Percentiles rank a stretch among this genome's conserved stretches.
Conservation (phyloP, 1,140 invertebrate species). For the Acromyrmex charruanus region DNA sequence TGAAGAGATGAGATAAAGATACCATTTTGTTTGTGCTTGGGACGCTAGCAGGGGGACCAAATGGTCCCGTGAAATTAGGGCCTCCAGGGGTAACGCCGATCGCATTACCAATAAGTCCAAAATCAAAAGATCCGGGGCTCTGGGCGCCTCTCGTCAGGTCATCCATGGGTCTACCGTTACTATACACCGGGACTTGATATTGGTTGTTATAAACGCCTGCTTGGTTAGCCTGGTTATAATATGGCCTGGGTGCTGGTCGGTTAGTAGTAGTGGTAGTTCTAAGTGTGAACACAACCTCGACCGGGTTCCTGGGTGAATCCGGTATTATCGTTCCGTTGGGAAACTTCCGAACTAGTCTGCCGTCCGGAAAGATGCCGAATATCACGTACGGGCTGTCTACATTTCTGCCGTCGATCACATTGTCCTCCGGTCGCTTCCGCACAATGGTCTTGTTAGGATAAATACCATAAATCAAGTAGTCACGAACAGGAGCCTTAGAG, state of each 20-base stretch:
- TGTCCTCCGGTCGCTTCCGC: constrained; percentile 90
- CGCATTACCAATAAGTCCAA: constrained; percentile 83
- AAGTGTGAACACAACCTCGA: constrained; percentile 85
- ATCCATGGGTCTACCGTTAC: constrained; percentile 79
- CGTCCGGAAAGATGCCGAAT: constrained; percentile 91
- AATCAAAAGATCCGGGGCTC: constrained; percentile 80
- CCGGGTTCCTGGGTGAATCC: constrained; percentile 87
- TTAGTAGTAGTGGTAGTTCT: constrained; percentile 85
- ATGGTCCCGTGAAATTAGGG: constrained; percentile 78
- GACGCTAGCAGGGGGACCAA: constrained; percentile 81
- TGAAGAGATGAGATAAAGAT: constrained; percentile 78
- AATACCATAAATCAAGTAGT: constrained; percentile 91
- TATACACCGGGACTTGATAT: constrained; percentile 78
- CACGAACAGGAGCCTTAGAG: constrained; percentile 87
- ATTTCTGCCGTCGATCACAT: constrained; percentile 89
- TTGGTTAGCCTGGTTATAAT: constrained; percentile 82
- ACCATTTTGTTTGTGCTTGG: constrained; percentile 82
- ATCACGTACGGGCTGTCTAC: constrained; percentile 90
- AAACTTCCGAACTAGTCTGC: constrained; percentile 91
- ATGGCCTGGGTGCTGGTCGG: constrained; percentile 76
- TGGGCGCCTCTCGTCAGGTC: constrained; percentile 73
- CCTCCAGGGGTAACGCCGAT: constrained; percentile 79
- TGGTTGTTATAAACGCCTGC: constrained; percentile 78
- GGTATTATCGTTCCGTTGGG: constrained; percentile 91
- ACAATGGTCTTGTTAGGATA: constrained; percentile 92